Base-by-base conservation (phyloP, 1,140 invertebrate genomes). In the Nasonia vitripennis region DNA sequence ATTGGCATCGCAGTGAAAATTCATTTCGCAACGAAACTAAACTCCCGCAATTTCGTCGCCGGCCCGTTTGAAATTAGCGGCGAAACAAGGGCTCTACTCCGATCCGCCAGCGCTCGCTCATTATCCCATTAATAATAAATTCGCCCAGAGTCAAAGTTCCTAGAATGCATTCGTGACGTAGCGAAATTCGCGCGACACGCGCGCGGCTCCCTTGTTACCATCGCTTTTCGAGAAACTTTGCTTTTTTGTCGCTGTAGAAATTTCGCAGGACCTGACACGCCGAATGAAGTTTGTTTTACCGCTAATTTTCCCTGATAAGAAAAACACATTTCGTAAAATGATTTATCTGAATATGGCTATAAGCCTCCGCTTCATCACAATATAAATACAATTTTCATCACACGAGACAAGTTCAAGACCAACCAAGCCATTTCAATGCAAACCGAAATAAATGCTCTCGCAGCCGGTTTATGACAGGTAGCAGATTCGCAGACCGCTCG, bases 61-160 rank as follows among this genome's bases (percentile, higher is more conserved):
- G 12, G 6, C 41, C 31, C 14, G n/a, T 74, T 27, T 12, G 12
- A 81, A 73, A 74, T 81, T 34, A 78, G 20, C 11, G 17, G 10
- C 2, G 81, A 83, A 78, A 68, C 23, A 77, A 77, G 11, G 20
- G 20, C 73, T 41, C 20, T 27, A 27, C 27, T 4, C 17, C 37
- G 17, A 48, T 71, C 34, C n/a, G 23, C 41, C 17, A 45, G 55
- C 51, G 70, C 68, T 14, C 45, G 73, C 83, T 86, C 85, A 86
- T 84, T 86, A 81, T 78, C 27, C 86, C 87, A 81, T 87, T 87
- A 89, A 90, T 90, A 89, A 90, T 87, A 89, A 89, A 81, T 85
- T 81, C 82, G 77, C 79, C 78, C 27, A 7, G 10, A 41, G 48
- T 86, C 78, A 17, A 82, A 80, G 45, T 89, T 89, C 89, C 77